Conservation (phyloP, 2,888 invertebrate genomes). For the Lucinisca nassula region DNA sequence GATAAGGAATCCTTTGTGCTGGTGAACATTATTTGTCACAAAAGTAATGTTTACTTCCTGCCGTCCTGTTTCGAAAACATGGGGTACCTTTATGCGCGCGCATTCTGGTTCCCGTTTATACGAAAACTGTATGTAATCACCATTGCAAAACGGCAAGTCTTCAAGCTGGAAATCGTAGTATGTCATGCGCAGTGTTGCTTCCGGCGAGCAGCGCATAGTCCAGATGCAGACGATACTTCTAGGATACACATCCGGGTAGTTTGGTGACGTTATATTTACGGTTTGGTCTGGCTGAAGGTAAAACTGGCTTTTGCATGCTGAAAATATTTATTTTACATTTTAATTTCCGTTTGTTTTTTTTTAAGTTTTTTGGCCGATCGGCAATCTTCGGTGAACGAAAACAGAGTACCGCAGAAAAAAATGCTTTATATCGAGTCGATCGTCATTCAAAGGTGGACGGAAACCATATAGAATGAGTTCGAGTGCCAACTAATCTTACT, state of each 20-base stretch:
- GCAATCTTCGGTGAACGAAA: no score
- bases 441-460: no score
- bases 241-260: constrained; percentile 50
- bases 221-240: constrained; percentile 51
- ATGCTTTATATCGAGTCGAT: no score
- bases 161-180: constrained; percentile 51
- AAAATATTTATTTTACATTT: no score
- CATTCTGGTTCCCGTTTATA: constrained; percentile 13
- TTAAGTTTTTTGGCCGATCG: no score
- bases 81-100: constrained; percentile 23
- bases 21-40: constrained; percentile 31
- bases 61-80: not conserved
- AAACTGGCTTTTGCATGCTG: not conserved
- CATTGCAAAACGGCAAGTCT: constrained; percentile 48
- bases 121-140: constrained; percentile 51
- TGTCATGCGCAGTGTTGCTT: constrained; percentile 28
- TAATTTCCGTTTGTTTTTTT: no score
- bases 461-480: no score
- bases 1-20: constrained; percentile 42
- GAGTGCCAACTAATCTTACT: no score
- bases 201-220: constrained; percentile 16
- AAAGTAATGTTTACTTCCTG: constrained; percentile 40
- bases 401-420: no score
- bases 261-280: constrained; percentile 49
- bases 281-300: not conserved